phyloP scores from a whole-genome alignment of 1,140 invertebrate genomes.

The Oscheius sp. region DNA sequence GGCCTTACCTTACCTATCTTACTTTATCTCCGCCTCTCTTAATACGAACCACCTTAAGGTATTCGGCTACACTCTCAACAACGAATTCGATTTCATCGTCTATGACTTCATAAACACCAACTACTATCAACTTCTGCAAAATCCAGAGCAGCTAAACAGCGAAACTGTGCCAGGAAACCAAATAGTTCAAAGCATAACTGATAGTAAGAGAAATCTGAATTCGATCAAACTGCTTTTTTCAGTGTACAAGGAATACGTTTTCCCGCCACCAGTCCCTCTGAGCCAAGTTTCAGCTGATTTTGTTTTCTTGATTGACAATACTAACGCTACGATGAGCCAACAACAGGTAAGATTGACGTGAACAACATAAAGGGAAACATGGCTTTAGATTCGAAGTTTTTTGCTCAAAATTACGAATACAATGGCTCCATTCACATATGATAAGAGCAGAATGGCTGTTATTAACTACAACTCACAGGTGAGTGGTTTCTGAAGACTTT shows the following conservation, averaged over 20 bases:
- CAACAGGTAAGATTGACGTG: not conserved
- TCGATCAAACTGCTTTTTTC: not conserved
- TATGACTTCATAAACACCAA: not conserved
- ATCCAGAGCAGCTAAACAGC: not conserved
- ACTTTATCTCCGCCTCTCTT: not conserved
- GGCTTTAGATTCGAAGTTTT: not conserved
- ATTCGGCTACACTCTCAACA: conserved; percentile 3
- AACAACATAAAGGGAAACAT: not conserved
- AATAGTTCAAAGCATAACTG: not conserved
- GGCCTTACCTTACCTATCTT: not conserved
- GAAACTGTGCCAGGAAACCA: not conserved
- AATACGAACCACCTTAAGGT: not conserved
- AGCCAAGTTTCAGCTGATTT: not conserved
- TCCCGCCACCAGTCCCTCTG: not conserved
- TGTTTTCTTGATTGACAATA: conserved; percentile 11
- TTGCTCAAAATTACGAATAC: too few species aligned
- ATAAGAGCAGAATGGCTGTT: not conserved
- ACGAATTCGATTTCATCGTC: not conserved
- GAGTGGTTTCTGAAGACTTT: not conserved
- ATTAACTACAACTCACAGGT: not conserved
- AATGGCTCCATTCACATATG: too few species aligned
- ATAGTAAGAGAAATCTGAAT: not conserved
- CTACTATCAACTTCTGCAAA: not conserved
- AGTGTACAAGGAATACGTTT: conserved; percentile 15
- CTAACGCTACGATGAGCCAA: not conserved